Evolutionary conservation across 2,888 invertebrate genomes (phyloP).

Genomic region (Stenoptilia bipunctidactyla): DNA sequence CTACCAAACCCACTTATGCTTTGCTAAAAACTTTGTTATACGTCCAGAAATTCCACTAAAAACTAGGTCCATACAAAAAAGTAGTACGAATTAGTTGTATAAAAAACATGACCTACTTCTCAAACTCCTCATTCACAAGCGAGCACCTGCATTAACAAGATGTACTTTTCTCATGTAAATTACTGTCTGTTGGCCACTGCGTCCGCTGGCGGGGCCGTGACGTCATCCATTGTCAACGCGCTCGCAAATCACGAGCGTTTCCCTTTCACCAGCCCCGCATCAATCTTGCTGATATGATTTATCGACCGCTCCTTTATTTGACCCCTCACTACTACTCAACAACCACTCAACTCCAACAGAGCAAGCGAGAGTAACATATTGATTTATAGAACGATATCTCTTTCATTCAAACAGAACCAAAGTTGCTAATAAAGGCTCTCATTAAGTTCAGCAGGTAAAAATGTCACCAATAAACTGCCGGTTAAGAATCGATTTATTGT

Average conservation of each 20-base stretch:
- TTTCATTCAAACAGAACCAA: not conserved
- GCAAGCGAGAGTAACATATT: not conserved
- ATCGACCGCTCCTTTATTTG: slow-evolving; percentile 39
- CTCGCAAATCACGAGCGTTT: slow-evolving; percentile 49
- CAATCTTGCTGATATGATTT: slow-evolving; percentile 53
- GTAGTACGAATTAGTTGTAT: no score
- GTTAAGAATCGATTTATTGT: slow-evolving; percentile 11
- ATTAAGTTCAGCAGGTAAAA: slow-evolving; percentile 38
- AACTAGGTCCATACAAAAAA: no score
- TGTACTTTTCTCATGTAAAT: not conserved
- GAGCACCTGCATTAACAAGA: not conserved
- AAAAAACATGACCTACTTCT: slow-evolving; percentile 3
- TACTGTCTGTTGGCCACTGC: not conserved
- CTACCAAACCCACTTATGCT: no score
- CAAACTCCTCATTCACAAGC: not conserved
- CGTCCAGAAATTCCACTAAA: no score
- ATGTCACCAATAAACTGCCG: slow-evolving; percentile 16
- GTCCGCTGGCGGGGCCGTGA: slow-evolving; percentile 22
- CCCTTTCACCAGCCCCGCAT: slow-evolving; percentile 39
- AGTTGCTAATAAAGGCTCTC: slow-evolving; percentile 25
- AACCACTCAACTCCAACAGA: not conserved
- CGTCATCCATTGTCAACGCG: slow-evolving; percentile 41
- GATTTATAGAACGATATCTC: not conserved
- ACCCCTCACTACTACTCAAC: not conserved
- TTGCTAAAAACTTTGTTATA: no score